These are phyloP conservation scores for Heterohyrax brucei DNA, from an alignment of 2,797 vertebrate species.

Conservation along the genomic window DNA sequence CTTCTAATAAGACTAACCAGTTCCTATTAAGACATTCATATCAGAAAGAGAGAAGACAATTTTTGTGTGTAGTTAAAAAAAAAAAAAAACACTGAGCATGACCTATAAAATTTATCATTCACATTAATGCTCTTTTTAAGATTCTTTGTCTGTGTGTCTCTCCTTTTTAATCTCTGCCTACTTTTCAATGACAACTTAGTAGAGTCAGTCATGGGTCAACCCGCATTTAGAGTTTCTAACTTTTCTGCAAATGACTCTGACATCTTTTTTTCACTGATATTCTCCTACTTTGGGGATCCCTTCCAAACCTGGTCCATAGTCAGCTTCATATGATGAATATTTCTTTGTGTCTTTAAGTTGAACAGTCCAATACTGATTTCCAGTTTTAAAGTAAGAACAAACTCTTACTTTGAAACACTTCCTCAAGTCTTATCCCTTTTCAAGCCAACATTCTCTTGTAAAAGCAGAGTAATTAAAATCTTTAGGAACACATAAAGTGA, in stretches of 20 bases:
- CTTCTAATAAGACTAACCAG: slow-evolving; percentile 25
- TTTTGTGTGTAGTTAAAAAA: slow-evolving; percentile 14
- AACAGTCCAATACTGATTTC: background rate
- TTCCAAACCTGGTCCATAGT: background rate
- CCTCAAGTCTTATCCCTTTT: background rate
- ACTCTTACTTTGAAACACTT: background rate
- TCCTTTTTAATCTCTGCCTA: background rate
- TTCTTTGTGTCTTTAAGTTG: background rate
- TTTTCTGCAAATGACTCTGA: background rate
- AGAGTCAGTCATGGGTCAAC: background rate
- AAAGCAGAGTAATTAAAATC: slow-evolving; percentile 7
- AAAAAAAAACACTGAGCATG: background rate
- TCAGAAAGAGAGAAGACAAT: background rate
- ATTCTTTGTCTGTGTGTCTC: background rate
- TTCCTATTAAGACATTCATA: slow-evolving; percentile 41
- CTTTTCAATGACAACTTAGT: background rate
- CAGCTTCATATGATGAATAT: background rate
- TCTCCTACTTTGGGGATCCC: background rate
- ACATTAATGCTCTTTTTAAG: background rate
- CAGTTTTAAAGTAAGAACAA: background rate
- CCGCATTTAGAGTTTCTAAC: background rate
- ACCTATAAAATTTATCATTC: slow-evolving; percentile 7
- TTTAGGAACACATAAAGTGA: slow-evolving; percentile 20
- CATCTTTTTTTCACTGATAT: background rate
- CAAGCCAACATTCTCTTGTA: background rate